Evolutionary conservation across 2,797 vertebrate genomes (phyloP).

Genomic region (Lates japonicus): DNA sequence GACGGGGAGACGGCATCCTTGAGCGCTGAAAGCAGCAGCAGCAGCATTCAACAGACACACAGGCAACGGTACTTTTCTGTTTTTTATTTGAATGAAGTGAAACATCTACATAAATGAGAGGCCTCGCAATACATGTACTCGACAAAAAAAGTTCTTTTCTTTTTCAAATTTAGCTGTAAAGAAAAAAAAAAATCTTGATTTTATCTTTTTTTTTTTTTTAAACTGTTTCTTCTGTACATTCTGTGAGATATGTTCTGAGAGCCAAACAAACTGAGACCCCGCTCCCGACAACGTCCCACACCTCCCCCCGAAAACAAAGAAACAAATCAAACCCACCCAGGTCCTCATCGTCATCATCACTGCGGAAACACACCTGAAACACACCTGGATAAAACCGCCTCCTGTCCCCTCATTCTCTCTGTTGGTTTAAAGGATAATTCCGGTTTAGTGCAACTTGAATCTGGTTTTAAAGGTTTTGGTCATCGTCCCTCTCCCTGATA

Average conservation of each 20-base stretch:
- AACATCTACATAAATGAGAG: slow-evolving; percentile 86
- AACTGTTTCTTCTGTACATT: slow-evolving; percentile 84
- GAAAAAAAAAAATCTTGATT: slow-evolving; percentile 57
- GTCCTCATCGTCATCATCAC: background rate
- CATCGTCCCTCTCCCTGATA: too few relatives aligned
- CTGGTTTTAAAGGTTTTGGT: too few relatives aligned
- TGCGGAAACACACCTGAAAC: slow-evolving; percentile 3
- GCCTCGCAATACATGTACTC: slow-evolving; percentile 85
- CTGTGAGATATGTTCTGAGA: slow-evolving; percentile 85
- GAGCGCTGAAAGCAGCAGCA: background rate
- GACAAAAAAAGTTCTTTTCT: slow-evolving; percentile 63
- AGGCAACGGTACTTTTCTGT: slow-evolving; percentile 43
- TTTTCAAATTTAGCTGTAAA: slow-evolving; percentile 72
- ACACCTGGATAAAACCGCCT: background rate
- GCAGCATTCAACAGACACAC: slow-evolving; percentile 44
- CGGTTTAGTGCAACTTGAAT: too few relatives aligned
- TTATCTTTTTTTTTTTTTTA: slow-evolving; percentile 53
- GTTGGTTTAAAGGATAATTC: too few relatives aligned
- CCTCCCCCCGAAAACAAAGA: slow-evolving; percentile 27
- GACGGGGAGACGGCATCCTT: slow-evolving; percentile 33
- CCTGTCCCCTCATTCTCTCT: background rate
- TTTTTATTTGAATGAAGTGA: slow-evolving; percentile 86
- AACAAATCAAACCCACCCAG: slow-evolving; percentile 31
- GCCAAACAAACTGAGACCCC: slow-evolving; percentile 71
- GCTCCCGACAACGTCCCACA: background rate